Evolutionary conservation across 2,113 vertebrate species (phyloP).

Genomic region (Pantherophis guttatus): DNA sequence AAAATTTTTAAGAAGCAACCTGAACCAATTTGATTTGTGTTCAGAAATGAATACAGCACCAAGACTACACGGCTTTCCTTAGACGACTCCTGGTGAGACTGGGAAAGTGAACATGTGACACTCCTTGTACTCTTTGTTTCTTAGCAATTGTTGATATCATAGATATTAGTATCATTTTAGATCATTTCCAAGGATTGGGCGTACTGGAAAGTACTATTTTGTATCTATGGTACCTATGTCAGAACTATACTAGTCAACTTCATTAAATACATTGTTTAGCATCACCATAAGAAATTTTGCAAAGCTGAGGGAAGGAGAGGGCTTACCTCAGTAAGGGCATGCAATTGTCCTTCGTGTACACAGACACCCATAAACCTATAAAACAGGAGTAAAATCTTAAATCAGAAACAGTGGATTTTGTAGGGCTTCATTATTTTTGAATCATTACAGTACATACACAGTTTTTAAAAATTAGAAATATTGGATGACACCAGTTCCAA

Average conservation of each 20-base stretch:
- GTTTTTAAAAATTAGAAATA: not conserved
- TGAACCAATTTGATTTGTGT: not conserved
- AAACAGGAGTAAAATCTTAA: slow-evolving; percentile 56
- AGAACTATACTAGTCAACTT: not conserved
- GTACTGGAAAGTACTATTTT: not conserved
- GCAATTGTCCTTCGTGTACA: slow-evolving; percentile 95
- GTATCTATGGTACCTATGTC: not conserved
- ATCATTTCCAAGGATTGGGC: not conserved
- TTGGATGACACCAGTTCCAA: not conserved
- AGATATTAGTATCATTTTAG: not conserved
- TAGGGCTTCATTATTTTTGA: not conserved
- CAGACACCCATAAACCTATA: slow-evolving; percentile 97
- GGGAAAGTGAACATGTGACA: not conserved
- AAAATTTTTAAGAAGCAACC: not conserved
- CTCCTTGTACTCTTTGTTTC: not conserved
- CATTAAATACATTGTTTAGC: not conserved
- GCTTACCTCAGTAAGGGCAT: slow-evolving; percentile 96
- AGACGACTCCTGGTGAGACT: not conserved
- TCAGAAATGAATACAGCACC: not conserved
- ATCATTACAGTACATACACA: not conserved
- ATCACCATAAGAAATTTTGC: slow-evolving; percentile 1
- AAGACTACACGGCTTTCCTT: not conserved
- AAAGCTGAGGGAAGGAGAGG: slow-evolving; percentile 17
- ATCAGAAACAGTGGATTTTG: slow-evolving; percentile 23
- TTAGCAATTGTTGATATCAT: not conserved